phyloP scores from a whole-genome alignment of 2,113 vertebrate genomes.

The Siniperca knerii region DNA sequence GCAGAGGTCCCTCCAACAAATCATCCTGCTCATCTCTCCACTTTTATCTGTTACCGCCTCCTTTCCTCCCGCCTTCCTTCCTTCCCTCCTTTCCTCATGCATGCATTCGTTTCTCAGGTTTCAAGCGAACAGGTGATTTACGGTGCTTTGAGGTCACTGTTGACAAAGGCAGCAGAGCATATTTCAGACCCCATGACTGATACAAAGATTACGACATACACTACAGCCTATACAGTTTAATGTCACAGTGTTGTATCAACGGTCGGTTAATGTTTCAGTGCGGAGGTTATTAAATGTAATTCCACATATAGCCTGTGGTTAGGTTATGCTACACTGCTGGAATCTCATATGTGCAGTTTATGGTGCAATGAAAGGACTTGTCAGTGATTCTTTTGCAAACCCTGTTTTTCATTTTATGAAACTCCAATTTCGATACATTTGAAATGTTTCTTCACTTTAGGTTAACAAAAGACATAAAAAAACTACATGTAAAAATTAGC shows the following conservation, averaged over 20 bases:
- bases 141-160: constrained; percentile 43
- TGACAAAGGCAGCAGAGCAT: constrained; percentile 64
- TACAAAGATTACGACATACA: constrained; percentile 45
- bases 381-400: background rate
- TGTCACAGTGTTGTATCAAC: constrained; percentile 39
- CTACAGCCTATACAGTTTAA: constrained; percentile 14
- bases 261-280: constrained; percentile 36
- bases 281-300: constrained; percentile 35
- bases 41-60: constrained; percentile 46
- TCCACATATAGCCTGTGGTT: constrained; percentile 9
- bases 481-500: background rate
- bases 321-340: constrained; percentile 8
- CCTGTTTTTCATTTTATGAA: background rate
- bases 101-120: constrained; percentile 51
- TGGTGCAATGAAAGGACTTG: constrained; percentile 21
- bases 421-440: background rate
- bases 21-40: constrained; percentile 53
- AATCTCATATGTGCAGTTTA: constrained; percentile 25
- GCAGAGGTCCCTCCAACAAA: constrained; percentile 59
- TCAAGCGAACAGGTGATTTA: constrained; percentile 70
- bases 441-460: background rate
- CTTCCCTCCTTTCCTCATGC: constrained; percentile 21
- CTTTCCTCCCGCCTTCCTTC: constrained; percentile 18
- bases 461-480: background rate
- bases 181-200: constrained; percentile 63